A percentile compares a stretch with the other conserved stretches of the same genome.
phyloP scores from a whole-genome alignment of 2,888 invertebrate genomes.

The Diploptera punctata region DNA sequence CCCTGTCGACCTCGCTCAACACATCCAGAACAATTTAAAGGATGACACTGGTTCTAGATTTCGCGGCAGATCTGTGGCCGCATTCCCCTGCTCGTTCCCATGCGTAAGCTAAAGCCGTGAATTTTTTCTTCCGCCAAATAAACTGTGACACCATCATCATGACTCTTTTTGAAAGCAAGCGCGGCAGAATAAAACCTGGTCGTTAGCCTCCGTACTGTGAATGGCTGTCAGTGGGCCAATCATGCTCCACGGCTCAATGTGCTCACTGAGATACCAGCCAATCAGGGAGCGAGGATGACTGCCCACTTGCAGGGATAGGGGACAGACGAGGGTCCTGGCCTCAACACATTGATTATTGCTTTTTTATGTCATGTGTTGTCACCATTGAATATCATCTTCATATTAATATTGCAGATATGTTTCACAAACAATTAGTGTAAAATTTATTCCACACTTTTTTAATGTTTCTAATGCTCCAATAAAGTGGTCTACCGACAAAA shows the following conservation, averaged over 20 bases:
- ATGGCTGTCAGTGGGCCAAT: slow-evolving; percentile 8
- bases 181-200: not conserved
- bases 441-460: no score
- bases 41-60: slow-evolving; percentile 13
- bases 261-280: not conserved
- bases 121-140: slow-evolving; percentile 9
- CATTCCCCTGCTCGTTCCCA: no score
- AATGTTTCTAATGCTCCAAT: no score
- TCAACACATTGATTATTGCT: not conserved
- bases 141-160: not conserved
- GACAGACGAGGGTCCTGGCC: not conserved
- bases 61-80: not conserved
- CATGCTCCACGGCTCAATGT: not conserved
- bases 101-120: not conserved
- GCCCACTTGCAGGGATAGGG: slow-evolving; percentile 16
- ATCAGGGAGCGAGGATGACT: not conserved
- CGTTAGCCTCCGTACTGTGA: not conserved
- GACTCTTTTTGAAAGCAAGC: slow-evolving; percentile 2
- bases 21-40: not conserved
- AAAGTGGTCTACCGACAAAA: no score
- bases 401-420: no score
- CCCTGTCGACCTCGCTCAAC: not conserved
- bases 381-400: no score
- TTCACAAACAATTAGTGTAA: no score
- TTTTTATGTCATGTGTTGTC: not conserved